These are phyloP conservation scores for Crocuta crocuta DNA, from an alignment of 2,113 vertebrate species.

Conservation along the genomic window DNA sequence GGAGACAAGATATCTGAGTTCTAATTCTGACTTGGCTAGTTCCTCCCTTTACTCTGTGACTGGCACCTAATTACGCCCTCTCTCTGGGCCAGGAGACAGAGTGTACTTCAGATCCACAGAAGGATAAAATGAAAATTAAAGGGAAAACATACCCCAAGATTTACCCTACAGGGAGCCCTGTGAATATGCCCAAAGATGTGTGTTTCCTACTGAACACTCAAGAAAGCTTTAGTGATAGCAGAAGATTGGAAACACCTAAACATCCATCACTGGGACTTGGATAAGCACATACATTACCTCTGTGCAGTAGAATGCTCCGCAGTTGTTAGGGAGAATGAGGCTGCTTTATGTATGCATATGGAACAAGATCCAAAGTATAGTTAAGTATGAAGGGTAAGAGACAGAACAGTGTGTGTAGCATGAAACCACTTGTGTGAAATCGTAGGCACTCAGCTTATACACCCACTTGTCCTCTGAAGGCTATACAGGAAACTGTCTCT, in stretches of 20 bases:
- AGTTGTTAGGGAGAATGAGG: not conserved
- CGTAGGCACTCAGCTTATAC: no score
- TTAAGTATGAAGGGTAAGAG: not conserved
- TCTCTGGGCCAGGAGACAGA: not conserved
- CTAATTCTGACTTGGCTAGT: not conserved
- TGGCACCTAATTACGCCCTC: not conserved
- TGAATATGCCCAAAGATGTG: not conserved
- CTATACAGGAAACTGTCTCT: not conserved
- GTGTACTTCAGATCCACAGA: not conserved
- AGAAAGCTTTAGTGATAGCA: not conserved
- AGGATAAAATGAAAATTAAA: not conserved
- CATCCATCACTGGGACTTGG: not conserved
- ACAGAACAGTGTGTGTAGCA: rapidly evolving
- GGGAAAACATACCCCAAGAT: not conserved
- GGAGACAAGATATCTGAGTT: not conserved
- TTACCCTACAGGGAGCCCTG: not conserved
- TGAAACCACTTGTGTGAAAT: not conserved
- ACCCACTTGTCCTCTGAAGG: not conserved
- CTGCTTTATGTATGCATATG: not conserved
- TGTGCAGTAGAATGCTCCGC: not conserved
- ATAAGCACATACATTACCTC: not conserved
- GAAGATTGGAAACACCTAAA: not conserved
- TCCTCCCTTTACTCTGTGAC: not conserved
- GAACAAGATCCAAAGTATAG: not conserved
- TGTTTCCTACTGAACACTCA: not conserved